Base-by-base conservation (phyloP, 2,113 vertebrate species). In the Nematolebias whitei region DNA sequence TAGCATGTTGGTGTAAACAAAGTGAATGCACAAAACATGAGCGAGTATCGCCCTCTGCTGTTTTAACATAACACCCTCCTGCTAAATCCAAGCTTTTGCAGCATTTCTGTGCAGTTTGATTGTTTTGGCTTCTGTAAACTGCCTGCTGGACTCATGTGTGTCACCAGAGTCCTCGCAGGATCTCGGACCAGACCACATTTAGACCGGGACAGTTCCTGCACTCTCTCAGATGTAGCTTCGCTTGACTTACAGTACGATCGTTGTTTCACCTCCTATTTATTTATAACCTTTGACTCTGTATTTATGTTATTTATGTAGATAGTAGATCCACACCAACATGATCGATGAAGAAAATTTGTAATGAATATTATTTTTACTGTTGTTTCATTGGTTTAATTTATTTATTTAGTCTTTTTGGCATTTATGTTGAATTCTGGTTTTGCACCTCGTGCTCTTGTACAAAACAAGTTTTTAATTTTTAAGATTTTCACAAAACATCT, bases 141-240 rank as follows among this genome's bases (percentile, higher is more conserved):
- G 72, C 78, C 67, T 43, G 29, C 44, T 47, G 66, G 54, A 24
- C 63, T 70, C 38, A 43, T 12, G 16, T 47, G 57, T 79, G 49
- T 68, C 40, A 63, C 82, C 62, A 24, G 29, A 71, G 68, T 74
- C 61, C 63, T 41, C 61, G 57, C 5, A 35, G 32, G 9, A 10
- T 53, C 48, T 72, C 64, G 51, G 57, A 54, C 47, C 44, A 15
- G 14, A 52, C 18, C 24, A n/a, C 45, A 14, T 74, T 71, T 76
- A 58, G 68, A 65, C 78, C 78, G 71, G 78, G 51, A 67, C 76
- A 50, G 72, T 74, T 74, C 74, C 78, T 86, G 81, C 85, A 91
- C 79, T 89, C 85, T 82, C 78, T 80, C 67, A 89, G 64, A 90
- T 91, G 89, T 92, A 93, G 90, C 92, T 91, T 88, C 75, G 92